Percentiles rank a stretch among this genome's conserved stretches.
Conservation (phyloP, 1,140 invertebrate genomes). For the Neuroterus valhalla region DNA sequence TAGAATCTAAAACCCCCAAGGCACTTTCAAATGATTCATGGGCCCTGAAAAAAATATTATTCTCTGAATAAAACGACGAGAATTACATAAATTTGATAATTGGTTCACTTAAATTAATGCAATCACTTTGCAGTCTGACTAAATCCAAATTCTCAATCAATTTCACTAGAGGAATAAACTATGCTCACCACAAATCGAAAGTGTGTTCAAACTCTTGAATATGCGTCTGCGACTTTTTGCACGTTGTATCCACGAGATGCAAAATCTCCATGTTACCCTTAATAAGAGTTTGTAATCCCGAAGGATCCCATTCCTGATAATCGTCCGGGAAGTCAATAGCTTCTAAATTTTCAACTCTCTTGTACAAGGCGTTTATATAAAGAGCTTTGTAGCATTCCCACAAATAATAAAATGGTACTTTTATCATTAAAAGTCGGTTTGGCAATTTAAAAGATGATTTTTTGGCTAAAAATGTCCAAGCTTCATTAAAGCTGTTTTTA, state of each 20-base stretch:
- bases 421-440: conserved; percentile 55
- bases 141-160: neutral
- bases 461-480: neutral
- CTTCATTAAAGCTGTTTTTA: conserved; percentile 34
- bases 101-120: too few relatives aligned
- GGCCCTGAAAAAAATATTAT: conserved; percentile 47
- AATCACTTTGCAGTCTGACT: too few relatives aligned
- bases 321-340: conserved; percentile 17
- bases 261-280: conserved; percentile 56
- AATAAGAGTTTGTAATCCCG: conserved; percentile 34
- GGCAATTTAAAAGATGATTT: conserved; percentile 32
- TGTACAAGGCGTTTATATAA: conserved; percentile 44
- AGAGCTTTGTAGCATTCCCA: conserved; percentile 59
- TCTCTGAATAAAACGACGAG: conserved; percentile 27
- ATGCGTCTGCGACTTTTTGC: conserved; percentile 47
- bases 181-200: conserved; percentile 59
- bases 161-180: neutral
- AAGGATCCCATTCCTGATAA: conserved; percentile 28
- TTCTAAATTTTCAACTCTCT: conserved; percentile 39
- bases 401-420: conserved; percentile 59
- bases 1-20: conserved; percentile 53
- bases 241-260: conserved; percentile 42
- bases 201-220: conserved; percentile 54
- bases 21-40: conserved; percentile 57
- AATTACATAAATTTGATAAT: too few relatives aligned